A percentile compares a stretch with the other conserved stretches of the same genome.
phyloP scores from a whole-genome alignment of 2,888 invertebrate genomes.

The Platycheirus rosarum region DNA sequence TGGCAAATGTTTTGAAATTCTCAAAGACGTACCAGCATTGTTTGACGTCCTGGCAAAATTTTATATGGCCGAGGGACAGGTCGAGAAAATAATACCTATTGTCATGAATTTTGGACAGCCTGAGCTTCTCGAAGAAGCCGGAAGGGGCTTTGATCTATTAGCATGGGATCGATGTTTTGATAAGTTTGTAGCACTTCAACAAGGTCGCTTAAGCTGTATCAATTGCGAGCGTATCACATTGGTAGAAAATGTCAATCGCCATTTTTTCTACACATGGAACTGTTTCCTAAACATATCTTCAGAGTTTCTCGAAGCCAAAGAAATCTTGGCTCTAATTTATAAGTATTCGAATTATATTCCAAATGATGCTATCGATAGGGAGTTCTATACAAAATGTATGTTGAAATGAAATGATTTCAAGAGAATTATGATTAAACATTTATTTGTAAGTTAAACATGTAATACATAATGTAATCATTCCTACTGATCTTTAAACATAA shows the following conservation, averaged over 20 bases:
- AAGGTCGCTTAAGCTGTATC: constrained; percentile 80
- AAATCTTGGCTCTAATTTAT: constrained; percentile 80
- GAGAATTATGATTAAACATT: constrained; percentile 18
- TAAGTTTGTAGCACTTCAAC: constrained; percentile 81
- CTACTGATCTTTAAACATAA: constrained; percentile 33
- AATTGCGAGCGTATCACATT: constrained; percentile 80
- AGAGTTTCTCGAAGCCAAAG: constrained; percentile 79
- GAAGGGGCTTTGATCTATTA: constrained; percentile 77
- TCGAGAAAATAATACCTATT: constrained; percentile 81
- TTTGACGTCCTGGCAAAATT: constrained; percentile 81
- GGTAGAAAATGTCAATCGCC: constrained; percentile 79
- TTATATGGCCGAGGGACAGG: constrained; percentile 80
- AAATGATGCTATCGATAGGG: constrained; percentile 81
- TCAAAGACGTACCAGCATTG: constrained; percentile 80
- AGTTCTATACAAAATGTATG: constrained; percentile 81
- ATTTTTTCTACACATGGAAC: constrained; percentile 82
- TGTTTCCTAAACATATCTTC: constrained; percentile 80
- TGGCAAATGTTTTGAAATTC: constrained; percentile 80
- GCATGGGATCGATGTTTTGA: constrained; percentile 82
- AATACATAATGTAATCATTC: constrained; percentile 33
- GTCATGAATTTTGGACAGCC: constrained; percentile 80
- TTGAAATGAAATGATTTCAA: constrained; percentile 75
- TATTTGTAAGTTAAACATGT: constrained; percentile 15
- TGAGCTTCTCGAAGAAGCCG: constrained; percentile 80
- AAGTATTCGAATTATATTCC: constrained; percentile 82